phyloP scores from a whole-genome alignment of 2,113 vertebrate species.

The Poeciliopsis occidentalis region DNA sequence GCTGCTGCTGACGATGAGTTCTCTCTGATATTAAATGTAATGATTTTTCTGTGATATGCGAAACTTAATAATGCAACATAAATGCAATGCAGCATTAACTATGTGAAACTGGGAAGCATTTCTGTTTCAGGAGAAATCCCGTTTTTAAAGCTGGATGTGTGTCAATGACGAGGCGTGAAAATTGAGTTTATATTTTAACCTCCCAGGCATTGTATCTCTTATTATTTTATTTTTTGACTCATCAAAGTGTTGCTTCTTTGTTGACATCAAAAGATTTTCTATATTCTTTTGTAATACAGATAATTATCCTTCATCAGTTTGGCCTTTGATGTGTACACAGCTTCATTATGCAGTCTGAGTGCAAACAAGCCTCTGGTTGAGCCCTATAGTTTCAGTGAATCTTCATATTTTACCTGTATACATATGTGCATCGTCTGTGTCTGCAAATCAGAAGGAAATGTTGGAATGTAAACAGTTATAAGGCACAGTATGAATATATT shows the following conservation, averaged over 20 bases:
- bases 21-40: too few relatives aligned
- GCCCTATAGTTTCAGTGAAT: neutral
- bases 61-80: too few relatives aligned
- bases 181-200: slow-evolving; percentile 32
- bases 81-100: too few relatives aligned
- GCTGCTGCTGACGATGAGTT: too few relatives aligned
- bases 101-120: too few relatives aligned
- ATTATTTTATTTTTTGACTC: slow-evolving; percentile 1
- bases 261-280: slow-evolving; percentile 57
- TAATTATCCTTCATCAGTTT: slow-evolving; percentile 56
- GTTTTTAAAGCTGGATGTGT: too few relatives aligned
- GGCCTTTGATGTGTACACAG: slow-evolving; percentile 50
- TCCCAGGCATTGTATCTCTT: slow-evolving; percentile 14
- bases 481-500: neutral
- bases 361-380: neutral
- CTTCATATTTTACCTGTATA: neutral
- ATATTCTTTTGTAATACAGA: slow-evolving; percentile 54
- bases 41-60: too few relatives aligned
- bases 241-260: slow-evolving; percentile 48
- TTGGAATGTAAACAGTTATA: neutral
- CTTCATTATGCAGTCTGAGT: slow-evolving; percentile 12
- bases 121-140: too few relatives aligned
- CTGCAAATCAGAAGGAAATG: neutral
- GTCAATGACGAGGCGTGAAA: neutral
- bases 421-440: neutral